Evolutionary conservation across 2,888 invertebrate species (phyloP).

Genomic region (Cephus spinipes): DNA sequence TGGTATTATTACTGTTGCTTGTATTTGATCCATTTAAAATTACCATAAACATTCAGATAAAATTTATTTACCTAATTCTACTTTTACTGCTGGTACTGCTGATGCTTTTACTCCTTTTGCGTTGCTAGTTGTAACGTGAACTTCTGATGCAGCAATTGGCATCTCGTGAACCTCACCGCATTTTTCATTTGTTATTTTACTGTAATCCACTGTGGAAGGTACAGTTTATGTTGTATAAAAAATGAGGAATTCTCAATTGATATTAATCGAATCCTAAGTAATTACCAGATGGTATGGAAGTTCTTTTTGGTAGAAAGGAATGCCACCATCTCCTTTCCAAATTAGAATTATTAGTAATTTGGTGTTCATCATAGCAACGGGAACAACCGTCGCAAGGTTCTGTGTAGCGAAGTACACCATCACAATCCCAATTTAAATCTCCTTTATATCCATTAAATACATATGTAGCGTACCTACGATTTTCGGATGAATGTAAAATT

Average conservation of each 20-base stretch:
- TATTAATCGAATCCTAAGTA: conserved; percentile 3
- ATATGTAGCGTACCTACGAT: conserved; percentile 76
- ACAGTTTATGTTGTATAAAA: background rate
- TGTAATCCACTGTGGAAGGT: conserved; percentile 60
- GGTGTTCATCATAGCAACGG: conserved; percentile 72
- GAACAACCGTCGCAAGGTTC: conserved; percentile 86
- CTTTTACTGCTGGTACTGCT: conserved; percentile 69
- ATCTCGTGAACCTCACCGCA: conserved; percentile 71
- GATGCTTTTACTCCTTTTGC: conserved; percentile 36
- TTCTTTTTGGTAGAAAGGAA: conserved; percentile 62
- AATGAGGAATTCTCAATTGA: background rate
- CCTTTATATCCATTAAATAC: conserved; percentile 79
- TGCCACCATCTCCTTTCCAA: conserved; percentile 68
- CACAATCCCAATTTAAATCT: conserved; percentile 76
- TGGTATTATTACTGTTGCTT: background rate
- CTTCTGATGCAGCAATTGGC: conserved; percentile 74
- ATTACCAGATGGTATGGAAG: conserved; percentile 26
- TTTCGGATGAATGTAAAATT: background rate
- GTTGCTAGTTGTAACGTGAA: conserved; percentile 72
- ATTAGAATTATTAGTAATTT: conserved; percentile 47
- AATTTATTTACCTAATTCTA: conserved; percentile 68
- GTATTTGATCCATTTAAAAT: conserved; percentile 18
- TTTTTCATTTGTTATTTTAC: conserved; percentile 71
- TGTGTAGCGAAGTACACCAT: conserved; percentile 79
- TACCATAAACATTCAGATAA: conserved; percentile 15